A percentile compares a stretch with the other conserved stretches of the same genome.
Conservation (phyloP, 92 coral and sea anemone species). For the Umimayanthus chanpuru region DNA sequence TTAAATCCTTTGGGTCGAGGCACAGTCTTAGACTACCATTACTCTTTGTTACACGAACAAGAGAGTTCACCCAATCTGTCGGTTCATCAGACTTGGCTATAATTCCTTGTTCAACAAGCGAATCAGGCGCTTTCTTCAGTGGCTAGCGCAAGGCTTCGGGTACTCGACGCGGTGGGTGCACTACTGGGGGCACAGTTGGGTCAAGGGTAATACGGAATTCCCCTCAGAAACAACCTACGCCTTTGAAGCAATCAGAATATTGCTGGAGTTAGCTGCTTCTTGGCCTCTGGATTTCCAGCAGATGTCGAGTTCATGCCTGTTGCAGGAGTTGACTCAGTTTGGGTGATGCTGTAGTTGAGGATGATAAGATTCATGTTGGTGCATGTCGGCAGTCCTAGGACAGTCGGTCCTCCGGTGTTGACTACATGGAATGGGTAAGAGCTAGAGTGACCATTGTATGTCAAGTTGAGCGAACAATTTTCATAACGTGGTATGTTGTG, state of each 20-base stretch:
- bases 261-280: slow-evolving; percentile 15
- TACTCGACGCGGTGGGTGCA: slow-evolving; percentile 56
- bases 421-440: slow-evolving; percentile 62
- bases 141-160: slow-evolving; percentile 62
- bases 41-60: slow-evolving; percentile 49
- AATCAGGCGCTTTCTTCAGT: slow-evolving; percentile 52
- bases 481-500: slow-evolving; percentile 50
- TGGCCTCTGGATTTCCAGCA: slow-evolving; percentile 39
- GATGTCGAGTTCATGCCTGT: background rate
- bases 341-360: slow-evolving; percentile 55
- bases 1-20: slow-evolving; percentile 61
- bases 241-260: slow-evolving; percentile 53
- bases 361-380: slow-evolving; percentile 65
- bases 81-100: slow-evolving; percentile 47
- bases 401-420: slow-evolving; percentile 63
- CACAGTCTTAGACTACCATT: slow-evolving; percentile 59
- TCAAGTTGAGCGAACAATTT: slow-evolving; percentile 59
- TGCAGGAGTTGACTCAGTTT: slow-evolving; percentile 18
- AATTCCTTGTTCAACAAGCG: slow-evolving; percentile 47
- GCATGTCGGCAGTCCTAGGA: slow-evolving; percentile 63
- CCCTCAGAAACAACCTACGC: slow-evolving; percentile 53
- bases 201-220: slow-evolving; percentile 58
- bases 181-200: slow-evolving; percentile 50
- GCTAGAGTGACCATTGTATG: slow-evolving; percentile 53
- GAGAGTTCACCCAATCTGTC: slow-evolving; percentile 59